Conservation (phyloP, 1,140 invertebrate genomes). For the Plectrocnemia conspersa region DNA sequence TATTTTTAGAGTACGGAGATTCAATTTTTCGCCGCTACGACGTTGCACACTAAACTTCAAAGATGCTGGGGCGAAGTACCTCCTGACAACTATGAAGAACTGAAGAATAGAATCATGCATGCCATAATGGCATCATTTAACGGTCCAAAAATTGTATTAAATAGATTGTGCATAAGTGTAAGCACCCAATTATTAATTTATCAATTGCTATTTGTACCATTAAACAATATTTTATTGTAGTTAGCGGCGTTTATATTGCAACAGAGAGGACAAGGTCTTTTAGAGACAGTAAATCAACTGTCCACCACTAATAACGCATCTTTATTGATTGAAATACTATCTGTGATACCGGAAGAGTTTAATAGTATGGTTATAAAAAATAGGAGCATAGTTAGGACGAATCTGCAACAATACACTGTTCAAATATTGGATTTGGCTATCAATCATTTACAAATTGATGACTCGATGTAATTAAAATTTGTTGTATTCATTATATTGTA, state of each 20-base stretch:
- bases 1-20: conserved; percentile 72
- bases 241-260: conserved; percentile 50
- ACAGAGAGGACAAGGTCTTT: conserved; percentile 44
- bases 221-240: conserved; percentile 34
- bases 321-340: conserved; percentile 69
- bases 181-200: conserved; percentile 41
- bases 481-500: conserved; percentile 1
- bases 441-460: conserved; percentile 29
- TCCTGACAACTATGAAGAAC: conserved; percentile 63
- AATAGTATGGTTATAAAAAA: conserved; percentile 49
- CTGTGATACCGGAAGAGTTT: conserved; percentile 73
- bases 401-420: conserved; percentile 41
- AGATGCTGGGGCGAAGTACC: conserved; percentile 83
- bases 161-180: conserved; percentile 82
- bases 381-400: conserved; percentile 39
- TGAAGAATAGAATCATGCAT: conserved; percentile 72
- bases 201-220: conserved; percentile 3
- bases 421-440: conserved; percentile 29
- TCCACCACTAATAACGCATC: conserved; percentile 44
- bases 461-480: conserved; percentile 16
- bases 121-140: conserved; percentile 68
- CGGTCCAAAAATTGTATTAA: conserved; percentile 78
- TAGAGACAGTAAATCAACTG: conserved; percentile 43
- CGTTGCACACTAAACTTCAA: conserved; percentile 80
- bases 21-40: conserved; percentile 89